Conservation (phyloP, 1,140 invertebrate species). For the Anoplophora glabripennis region DNA sequence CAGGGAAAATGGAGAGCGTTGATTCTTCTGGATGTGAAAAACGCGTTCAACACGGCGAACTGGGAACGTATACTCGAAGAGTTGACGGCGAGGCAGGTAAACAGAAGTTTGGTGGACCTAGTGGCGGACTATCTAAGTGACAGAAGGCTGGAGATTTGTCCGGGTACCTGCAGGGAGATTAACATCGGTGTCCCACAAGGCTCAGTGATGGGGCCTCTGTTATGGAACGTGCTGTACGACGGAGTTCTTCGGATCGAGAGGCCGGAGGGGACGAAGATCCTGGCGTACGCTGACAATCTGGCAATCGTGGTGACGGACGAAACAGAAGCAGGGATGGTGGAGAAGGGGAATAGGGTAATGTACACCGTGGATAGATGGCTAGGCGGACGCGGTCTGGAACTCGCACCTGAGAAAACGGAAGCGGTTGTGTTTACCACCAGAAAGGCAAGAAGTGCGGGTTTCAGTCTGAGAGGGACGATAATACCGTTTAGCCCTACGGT, state of each 20-base stretch:
- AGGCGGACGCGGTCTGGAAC: too few species aligned
- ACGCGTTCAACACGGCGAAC: slow-evolving; percentile 20
- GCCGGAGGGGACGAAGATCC: slow-evolving; percentile 2
- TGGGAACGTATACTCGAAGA: slow-evolving; percentile 14
- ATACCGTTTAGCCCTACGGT: too few species aligned
- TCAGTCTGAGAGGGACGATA: too few species aligned
- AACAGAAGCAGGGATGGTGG: background rate
- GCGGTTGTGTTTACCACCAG: too few species aligned
- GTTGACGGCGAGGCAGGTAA: background rate
- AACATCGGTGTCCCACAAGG: slow-evolving; percentile 29
- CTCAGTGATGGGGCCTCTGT: slow-evolving; percentile 36
- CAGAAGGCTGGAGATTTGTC: background rate
- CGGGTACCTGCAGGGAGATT: background rate
- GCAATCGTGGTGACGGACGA: slow-evolving; percentile 5
- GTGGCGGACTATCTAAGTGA: background rate
- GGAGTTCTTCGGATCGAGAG: slow-evolving; percentile 26
- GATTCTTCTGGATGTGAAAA: slow-evolving; percentile 17
- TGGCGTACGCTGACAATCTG: slow-evolving; percentile 27
- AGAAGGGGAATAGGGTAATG: background rate
- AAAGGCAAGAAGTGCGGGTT: too few species aligned
- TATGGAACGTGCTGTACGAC: slow-evolving; percentile 42
- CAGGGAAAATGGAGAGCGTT: background rate
- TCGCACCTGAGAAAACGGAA: too few species aligned
- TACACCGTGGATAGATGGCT: background rate
- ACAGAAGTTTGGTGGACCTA: background rate